A percentile compares a stretch with the other conserved stretches of the same genome.
These are phyloP conservation scores for Diorhabda sublineata DNA, from an alignment of 1,140 invertebrate genomes.

Conservation along the genomic window DNA sequence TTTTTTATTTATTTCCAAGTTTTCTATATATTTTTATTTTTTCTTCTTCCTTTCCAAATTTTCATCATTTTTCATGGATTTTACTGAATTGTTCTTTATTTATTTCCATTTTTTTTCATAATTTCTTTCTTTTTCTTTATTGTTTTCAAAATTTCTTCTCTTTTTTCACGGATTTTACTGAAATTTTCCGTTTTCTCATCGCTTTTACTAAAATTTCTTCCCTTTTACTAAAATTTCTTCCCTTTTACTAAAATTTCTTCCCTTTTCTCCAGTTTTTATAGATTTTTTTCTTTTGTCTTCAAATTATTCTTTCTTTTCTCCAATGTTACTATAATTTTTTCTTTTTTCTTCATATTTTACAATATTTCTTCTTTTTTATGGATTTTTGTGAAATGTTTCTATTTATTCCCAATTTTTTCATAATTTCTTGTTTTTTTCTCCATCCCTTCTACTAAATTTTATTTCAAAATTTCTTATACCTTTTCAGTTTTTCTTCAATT, in stretches of 20 bases:
- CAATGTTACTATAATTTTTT: constrained; percentile 28
- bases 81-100: constrained; percentile 15
- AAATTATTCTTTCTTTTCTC: constrained; percentile 33
- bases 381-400: constrained; percentile 39
- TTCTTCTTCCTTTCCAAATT: constrained; percentile 38
- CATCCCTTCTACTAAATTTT: too few species aligned
- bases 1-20: not conserved
- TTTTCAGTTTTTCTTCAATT: constrained; percentile 18
- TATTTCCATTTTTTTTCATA: too few species aligned
- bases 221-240: too few species aligned
- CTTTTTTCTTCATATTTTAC: constrained; percentile 39
- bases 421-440: too few species aligned
- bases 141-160: not conserved
- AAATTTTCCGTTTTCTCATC: constrained; percentile 30
- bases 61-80: constrained; percentile 30
- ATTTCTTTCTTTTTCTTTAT: too few species aligned
- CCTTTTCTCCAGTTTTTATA: too few species aligned
- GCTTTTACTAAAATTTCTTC: constrained; percentile 27
- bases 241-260: constrained; percentile 28
- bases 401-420: constrained; percentile 33
- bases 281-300: constrained; percentile 3
- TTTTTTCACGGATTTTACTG: not conserved
- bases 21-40: constrained; percentile 37
- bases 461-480: too few species aligned
- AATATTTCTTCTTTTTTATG: constrained; percentile 35